Evolutionary conservation across 2,888 invertebrate genomes (phyloP), one percentile per base, ranked within the genome.

Genomic region (Eupeodes latifasciatus): DNA sequence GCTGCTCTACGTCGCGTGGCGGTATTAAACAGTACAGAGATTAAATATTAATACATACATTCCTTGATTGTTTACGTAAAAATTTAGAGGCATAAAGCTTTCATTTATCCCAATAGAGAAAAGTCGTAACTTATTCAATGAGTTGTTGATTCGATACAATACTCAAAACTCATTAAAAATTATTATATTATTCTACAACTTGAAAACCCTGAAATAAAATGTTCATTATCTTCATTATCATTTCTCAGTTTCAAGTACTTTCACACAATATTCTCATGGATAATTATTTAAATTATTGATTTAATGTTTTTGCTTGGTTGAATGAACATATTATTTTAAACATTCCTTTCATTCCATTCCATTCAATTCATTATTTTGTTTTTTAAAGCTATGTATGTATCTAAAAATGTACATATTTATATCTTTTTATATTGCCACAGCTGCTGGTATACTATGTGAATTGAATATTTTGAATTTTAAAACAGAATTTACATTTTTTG

Each of bases 401-500:
- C 27, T 34, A n/a, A 34, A n/a, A 14, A 27, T 14, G 0, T 16
- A 36, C 10, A 5, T 40, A 12, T 36, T n/a, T 69, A 12, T 69
- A 53, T 16, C 14, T 69, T 40, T 47, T 2, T 27, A n/a, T 55
- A 57, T 59, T 44, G 14, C 11, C 16, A 12, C 59, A 59, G 27
- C 72, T 72, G 47, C 10, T 6, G 10, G 16, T 40, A 53, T 36
- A 27, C 27, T 27, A 27, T 27, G 27, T 40, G 12, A 16, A 49
- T 1, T 71, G 36, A 34, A 36, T 57, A 57, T 40, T 40, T 40
- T 40, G 40, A 9, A 40, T 40, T 7, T 44, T 19, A 12, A 47
- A 72, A 59, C 59, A 47, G 11, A 59, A 72, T 72, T 72, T 72
- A 40, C 47, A 72, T 72, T 47, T 72, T 57, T 53, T 55, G 14